These are phyloP conservation scores for Hyalella azteca DNA, from an alignment of 2,888 invertebrate genomes.

Conservation along the genomic window DNA sequence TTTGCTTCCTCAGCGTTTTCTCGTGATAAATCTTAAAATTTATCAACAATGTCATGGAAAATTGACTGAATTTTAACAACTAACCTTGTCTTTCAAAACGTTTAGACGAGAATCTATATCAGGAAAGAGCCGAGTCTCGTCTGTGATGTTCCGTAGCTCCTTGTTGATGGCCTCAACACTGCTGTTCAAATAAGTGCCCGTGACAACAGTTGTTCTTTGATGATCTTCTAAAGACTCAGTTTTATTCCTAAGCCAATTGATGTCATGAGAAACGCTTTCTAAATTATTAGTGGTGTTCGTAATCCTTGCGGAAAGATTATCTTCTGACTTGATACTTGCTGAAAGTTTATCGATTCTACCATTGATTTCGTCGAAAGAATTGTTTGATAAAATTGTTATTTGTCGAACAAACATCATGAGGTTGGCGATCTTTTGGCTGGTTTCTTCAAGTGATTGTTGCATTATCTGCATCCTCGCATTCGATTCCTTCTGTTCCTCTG, in stretches of 20 bases:
- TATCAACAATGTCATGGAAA: background rate
- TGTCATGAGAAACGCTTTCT: no score
- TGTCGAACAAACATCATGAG: background rate
- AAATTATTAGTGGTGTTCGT: no score
- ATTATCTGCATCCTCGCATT: background rate
- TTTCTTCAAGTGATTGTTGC: background rate
- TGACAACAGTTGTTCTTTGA: background rate
- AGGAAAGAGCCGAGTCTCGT: background rate
- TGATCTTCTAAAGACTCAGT: background rate
- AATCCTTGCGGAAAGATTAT: no score
- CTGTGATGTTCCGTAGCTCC: background rate
- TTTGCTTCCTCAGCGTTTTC: no score
- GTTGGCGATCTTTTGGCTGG: background rate
- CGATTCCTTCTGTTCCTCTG: background rate
- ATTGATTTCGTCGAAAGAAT: no score
- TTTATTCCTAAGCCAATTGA: no score
- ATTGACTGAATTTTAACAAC: background rate
- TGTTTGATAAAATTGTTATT: background rate
- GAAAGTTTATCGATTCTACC: no score
- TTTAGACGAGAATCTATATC: background rate
- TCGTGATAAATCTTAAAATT: background rate
- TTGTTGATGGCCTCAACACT: background rate
- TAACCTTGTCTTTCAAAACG: background rate
- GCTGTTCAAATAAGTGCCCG: background rate
- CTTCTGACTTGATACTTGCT: no score